A percentile compares a stretch with the other conserved stretches of the same genome.
These are phyloP conservation scores for Mus spretus DNA, from an alignment of 2,797 vertebrate species.

Conservation along the genomic window DNA sequence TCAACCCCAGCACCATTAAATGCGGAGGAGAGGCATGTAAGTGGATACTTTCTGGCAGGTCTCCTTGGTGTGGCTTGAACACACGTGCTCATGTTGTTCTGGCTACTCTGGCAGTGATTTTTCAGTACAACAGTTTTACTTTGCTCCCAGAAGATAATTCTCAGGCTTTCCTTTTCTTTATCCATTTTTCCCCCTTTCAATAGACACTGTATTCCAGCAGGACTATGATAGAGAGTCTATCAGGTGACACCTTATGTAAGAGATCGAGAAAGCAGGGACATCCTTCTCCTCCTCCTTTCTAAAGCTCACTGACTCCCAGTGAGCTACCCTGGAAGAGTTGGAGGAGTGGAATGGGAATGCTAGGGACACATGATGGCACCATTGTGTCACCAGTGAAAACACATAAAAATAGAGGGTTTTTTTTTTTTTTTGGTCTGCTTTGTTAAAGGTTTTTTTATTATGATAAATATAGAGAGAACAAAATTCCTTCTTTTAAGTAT, in stretches of 20 bases:
- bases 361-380: slow-evolving; percentile 44
- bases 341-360: neutral
- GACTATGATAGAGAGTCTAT: neutral
- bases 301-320: slow-evolving; percentile 36
- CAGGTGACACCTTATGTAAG: neutral
- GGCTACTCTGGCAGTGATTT: neutral
- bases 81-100: neutral
- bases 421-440: slow-evolving; percentile 12
- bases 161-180: neutral
- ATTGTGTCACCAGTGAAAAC: slow-evolving; percentile 31
- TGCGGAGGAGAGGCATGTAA: neutral
- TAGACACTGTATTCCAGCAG: neutral
- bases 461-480: slow-evolving; percentile 25
- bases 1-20: neutral
- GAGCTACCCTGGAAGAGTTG: neutral
- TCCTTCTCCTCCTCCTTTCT: neutral
- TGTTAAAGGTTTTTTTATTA: neutral
- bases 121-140: slow-evolving; percentile 27
- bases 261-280: neutral
- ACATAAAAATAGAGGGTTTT: neutral
- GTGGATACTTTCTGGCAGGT: neutral
- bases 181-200: slow-evolving; percentile 15
- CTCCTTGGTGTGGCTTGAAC: neutral
- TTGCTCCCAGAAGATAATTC: slow-evolving; percentile 46
- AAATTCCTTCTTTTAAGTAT: slow-evolving; percentile 30